Conservation (phyloP, 2,888 invertebrate species). For the Rhabditoides inermis region DNA sequence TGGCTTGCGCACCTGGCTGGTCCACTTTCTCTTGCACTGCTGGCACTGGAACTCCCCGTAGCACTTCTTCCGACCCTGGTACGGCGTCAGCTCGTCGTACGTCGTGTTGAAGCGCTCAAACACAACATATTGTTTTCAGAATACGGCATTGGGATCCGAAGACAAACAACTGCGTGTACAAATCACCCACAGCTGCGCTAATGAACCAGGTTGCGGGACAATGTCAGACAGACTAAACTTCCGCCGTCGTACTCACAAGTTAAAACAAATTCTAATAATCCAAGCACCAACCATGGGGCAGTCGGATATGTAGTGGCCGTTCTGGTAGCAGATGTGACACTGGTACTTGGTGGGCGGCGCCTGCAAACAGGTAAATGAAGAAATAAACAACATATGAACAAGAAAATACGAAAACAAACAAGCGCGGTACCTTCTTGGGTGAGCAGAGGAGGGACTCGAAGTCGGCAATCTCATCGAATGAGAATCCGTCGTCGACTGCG, state of each 20-base stretch:
- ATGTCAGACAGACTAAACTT: too few relatives aligned
- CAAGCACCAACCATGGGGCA: conserved; percentile 49
- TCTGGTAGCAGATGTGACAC: conserved; percentile 50
- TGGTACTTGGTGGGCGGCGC: conserved; percentile 46
- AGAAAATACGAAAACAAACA: too few relatives aligned
- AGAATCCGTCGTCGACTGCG: conserved; percentile 45
- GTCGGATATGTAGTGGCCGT: conserved; percentile 49
- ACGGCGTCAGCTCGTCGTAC: conserved; percentile 50
- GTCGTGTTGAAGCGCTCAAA: conserved; percentile 49
- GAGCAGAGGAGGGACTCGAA: conserved; percentile 48
- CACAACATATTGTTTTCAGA: too few relatives aligned
- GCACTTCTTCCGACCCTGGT: conserved; percentile 52
- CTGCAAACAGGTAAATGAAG: conserved; percentile 7
- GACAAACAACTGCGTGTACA: too few relatives aligned
- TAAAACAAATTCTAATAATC: too few relatives aligned
- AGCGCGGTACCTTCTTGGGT: conserved; percentile 50
- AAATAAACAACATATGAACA: too few relatives aligned
- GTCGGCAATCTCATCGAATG: conserved; percentile 42
- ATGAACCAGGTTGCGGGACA: too few relatives aligned
- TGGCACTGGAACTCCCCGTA: conserved; percentile 48
- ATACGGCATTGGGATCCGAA: too few relatives aligned
- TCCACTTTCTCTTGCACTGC: conserved; percentile 32
- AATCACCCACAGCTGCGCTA: too few relatives aligned
- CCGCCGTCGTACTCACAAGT: too few relatives aligned
- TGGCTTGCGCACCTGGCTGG: too few relatives aligned